Evolutionary conservation across 2,888 invertebrate species (phyloP).

Genomic region (Hirtodrosophila confusa): DNA sequence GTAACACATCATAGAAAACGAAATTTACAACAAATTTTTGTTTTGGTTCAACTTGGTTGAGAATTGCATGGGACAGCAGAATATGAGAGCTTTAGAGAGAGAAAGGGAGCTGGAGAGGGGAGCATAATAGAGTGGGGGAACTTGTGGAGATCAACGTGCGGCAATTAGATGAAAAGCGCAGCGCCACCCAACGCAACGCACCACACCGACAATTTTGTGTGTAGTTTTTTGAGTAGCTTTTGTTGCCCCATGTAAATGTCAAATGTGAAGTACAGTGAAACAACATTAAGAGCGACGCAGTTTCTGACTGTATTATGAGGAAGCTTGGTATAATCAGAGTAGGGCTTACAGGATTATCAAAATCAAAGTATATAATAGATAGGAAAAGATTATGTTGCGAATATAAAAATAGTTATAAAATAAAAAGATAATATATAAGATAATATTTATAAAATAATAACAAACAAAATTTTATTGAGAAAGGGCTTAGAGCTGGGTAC

Average conservation of each 20-base stretch:
- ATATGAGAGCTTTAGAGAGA: slow-evolving; percentile 6
- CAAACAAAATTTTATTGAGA: no score
- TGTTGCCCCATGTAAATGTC: slow-evolving; percentile 35
- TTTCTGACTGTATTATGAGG: no score
- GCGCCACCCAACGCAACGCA: slow-evolving; percentile 24
- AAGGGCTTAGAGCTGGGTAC: no score
- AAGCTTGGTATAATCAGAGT: no score
- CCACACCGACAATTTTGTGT: background rate
- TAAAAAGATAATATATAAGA: no score
- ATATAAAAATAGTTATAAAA: no score
- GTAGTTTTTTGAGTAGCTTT: slow-evolving; percentile 17
- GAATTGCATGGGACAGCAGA: slow-evolving; percentile 58
- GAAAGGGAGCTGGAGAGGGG: background rate
- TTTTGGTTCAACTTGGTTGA: slow-evolving; percentile 24
- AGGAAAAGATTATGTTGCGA: no score
- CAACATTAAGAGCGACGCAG: background rate
- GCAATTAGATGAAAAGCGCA: slow-evolving; percentile 40
- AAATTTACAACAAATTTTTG: slow-evolving; percentile 40
- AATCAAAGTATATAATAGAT: no score
- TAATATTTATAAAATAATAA: no score
- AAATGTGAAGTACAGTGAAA: slow-evolving; percentile 32
- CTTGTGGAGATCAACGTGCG: slow-evolving; percentile 44
- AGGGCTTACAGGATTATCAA: no score
- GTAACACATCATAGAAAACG: slow-evolving; percentile 3
- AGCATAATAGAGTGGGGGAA: background rate